A percentile compares a stretch with the other conserved stretches of the same genome.
These are phyloP conservation scores for Apodemia hepburni DNA, from an alignment of 2,888 invertebrate species.

Conservation along the genomic window DNA sequence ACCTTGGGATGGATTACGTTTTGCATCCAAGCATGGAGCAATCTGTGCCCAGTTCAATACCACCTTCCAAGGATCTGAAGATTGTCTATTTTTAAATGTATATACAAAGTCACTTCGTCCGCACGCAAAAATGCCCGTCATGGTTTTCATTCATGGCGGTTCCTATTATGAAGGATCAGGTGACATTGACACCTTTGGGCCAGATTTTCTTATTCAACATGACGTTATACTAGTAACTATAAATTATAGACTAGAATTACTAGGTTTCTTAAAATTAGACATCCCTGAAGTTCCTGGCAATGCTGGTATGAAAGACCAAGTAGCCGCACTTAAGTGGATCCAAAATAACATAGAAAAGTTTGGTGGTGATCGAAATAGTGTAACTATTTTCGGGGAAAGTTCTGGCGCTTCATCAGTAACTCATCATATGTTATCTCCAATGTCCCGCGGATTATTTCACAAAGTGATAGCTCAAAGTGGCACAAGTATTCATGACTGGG, in stretches of 20 bases:
- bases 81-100: slow-evolving; percentile 51
- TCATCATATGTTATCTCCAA: slow-evolving; percentile 50
- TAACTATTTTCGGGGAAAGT: slow-evolving; percentile 54
- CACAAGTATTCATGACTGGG: slow-evolving; percentile 39
- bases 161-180: slow-evolving; percentile 48
- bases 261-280: slow-evolving; percentile 48
- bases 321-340: slow-evolving; percentile 46
- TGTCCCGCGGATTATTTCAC: slow-evolving; percentile 50
- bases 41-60: slow-evolving; percentile 48
- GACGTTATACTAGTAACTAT: slow-evolving; percentile 55
- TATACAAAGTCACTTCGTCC: slow-evolving; percentile 41
- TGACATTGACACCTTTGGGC: slow-evolving; percentile 43
- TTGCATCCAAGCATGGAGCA: slow-evolving; percentile 45
- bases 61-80: slow-evolving; percentile 41
- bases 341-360: slow-evolving; percentile 44
- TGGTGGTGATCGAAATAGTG: slow-evolving; percentile 44
- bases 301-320: slow-evolving; percentile 53
- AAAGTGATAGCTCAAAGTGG: slow-evolving; percentile 53
- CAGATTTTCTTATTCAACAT: slow-evolving; percentile 51
- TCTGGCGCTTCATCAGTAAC: slow-evolving; percentile 52
- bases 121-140: slow-evolving; percentile 45
- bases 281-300: slow-evolving; percentile 51
- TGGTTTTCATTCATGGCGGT: slow-evolving; percentile 60
- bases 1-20: slow-evolving; percentile 45
- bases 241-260: slow-evolving; percentile 53